These are phyloP conservation scores for Phymastichus coffea DNA, from an alignment of 1,140 invertebrate species.

Conservation along the genomic window DNA sequence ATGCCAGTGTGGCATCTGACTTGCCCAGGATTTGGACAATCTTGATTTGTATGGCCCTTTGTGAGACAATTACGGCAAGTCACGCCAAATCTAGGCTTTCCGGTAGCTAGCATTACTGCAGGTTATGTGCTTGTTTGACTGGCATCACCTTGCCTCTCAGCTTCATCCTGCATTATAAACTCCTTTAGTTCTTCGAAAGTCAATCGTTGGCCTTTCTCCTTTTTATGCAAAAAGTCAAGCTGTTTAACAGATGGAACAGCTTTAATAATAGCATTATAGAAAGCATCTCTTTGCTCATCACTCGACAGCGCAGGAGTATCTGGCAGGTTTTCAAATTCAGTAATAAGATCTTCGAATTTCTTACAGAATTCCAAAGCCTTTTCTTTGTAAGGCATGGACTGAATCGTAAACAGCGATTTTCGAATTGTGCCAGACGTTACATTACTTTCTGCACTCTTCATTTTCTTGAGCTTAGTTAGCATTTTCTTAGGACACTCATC, in stretches of 20 bases:
- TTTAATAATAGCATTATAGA: slow-evolving; percentile 24
- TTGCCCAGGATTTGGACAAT: too few relatives aligned
- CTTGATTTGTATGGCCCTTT: too few relatives aligned
- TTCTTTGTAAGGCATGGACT: slow-evolving; percentile 2
- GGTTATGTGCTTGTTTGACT: too few relatives aligned
- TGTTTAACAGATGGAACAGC: slow-evolving; percentile 15
- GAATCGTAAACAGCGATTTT: slow-evolving; percentile 7
- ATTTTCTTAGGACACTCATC: not conserved
- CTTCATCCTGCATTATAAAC: slow-evolving; percentile 15
- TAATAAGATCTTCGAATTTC: not conserved
- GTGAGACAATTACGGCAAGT: too few relatives aligned
- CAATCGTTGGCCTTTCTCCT: slow-evolving; percentile 1
- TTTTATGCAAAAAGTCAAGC: slow-evolving; percentile 19
- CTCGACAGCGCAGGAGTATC: slow-evolving; percentile 4
- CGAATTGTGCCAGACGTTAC: not conserved
- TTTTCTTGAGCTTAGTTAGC: slow-evolving; percentile 2
- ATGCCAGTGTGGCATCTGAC: too few relatives aligned
- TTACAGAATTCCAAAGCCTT: slow-evolving; percentile 12
- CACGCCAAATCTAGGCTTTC: too few relatives aligned
- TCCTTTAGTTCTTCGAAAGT: slow-evolving; percentile 15
- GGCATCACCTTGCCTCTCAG: slow-evolving; percentile 6
- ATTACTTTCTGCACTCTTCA: slow-evolving; percentile 14
- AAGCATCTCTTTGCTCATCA: slow-evolving; percentile 21
- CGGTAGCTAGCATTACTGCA: too few relatives aligned
- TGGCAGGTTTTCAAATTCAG: not conserved